These are phyloP conservation scores for Raja brachyura DNA, from an alignment of 2,113 vertebrate species.

Conservation along the genomic window DNA sequence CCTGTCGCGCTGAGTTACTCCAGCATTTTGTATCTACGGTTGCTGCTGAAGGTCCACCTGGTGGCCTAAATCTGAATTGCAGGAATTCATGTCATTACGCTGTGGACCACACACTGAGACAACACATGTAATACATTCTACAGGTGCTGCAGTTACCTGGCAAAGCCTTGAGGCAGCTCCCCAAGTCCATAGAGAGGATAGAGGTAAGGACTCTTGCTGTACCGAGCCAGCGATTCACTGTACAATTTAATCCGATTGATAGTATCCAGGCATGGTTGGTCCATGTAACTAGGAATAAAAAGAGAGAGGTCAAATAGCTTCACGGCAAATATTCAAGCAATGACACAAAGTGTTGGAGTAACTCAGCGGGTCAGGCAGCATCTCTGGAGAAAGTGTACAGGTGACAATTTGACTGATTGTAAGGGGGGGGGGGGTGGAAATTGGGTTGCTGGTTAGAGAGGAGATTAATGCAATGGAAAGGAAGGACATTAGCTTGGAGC, in stretches of 20 bases:
- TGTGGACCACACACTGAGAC: background rate
- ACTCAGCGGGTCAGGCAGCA: no score
- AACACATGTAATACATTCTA: background rate
- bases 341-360: no score
- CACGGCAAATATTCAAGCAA: background rate
- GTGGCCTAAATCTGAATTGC: background rate
- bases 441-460: no score
- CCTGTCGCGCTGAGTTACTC: no score
- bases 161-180: constrained; percentile 61
- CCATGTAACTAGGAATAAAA: constrained; percentile 54
- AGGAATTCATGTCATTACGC: background rate
- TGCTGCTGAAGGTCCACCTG: background rate
- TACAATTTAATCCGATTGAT: constrained; percentile 58
- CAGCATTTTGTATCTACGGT: no score
- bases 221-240: constrained; percentile 54
- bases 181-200: constrained; percentile 61
- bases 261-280: constrained; percentile 56
- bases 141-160: constrained; percentile 48
- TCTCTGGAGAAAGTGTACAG: no score
- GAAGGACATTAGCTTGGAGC: no score
- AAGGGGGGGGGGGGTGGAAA: no score
- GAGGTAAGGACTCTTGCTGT: constrained; percentile 57
- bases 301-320: background rate
- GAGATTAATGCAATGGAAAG: no score
- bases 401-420: no score